Conservation (phyloP, 2,888 invertebrate genomes). For the Osedax fenrisi region DNA sequence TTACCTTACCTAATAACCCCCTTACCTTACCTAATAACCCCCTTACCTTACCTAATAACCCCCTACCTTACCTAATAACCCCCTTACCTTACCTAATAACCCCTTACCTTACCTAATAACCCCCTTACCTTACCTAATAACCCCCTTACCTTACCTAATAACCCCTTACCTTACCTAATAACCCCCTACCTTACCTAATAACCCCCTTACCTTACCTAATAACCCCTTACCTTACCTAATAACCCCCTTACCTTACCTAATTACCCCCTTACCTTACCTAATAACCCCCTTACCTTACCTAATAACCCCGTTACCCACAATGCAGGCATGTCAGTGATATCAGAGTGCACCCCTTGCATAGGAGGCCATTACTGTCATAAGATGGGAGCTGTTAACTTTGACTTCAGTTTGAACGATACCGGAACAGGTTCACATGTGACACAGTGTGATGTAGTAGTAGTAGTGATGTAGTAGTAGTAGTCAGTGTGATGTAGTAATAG, state of each 20-base stretch:
- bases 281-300: not conserved
- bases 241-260: not conserved
- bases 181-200: not conserved
- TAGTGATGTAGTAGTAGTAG: no score
- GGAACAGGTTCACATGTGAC: conserved; percentile 43
- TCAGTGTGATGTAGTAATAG: no score
- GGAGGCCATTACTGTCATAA: conserved; percentile 44
- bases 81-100: not conserved
- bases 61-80: not conserved
- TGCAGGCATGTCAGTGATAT: conserved; percentile 33
- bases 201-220: not conserved
- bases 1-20: no score
- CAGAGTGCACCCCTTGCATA: conserved; percentile 41
- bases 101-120: not conserved
- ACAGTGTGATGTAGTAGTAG: no score
- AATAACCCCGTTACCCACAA: not conserved
- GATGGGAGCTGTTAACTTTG: conserved; percentile 43
- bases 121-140: not conserved
- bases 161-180: not conserved
- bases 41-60: not conserved
- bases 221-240: not conserved
- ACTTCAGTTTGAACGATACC: conserved; percentile 42
- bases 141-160: not conserved
- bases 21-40: no score
- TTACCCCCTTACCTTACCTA: not conserved